phyloP scores from a whole-genome alignment of 2,797 vertebrate genomes.

The Tachyglossus aculeatus region DNA sequence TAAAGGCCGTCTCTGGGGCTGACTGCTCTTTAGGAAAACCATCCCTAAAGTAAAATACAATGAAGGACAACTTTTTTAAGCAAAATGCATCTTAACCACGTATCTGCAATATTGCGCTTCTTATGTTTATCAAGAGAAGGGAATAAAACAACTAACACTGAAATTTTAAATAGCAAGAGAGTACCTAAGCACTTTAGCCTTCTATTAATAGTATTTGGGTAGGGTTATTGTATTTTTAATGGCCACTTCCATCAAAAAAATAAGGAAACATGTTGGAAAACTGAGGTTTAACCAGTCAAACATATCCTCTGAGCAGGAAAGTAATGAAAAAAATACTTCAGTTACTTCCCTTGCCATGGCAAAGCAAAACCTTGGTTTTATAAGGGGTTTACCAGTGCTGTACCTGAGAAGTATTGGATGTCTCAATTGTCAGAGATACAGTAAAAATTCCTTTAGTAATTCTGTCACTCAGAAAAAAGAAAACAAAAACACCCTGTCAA shows the following conservation, averaged over 20 bases:
- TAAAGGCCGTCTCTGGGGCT: too few species aligned
- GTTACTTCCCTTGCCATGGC: neutral
- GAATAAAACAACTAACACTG: neutral
- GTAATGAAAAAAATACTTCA: neutral
- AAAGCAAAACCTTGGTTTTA: neutral
- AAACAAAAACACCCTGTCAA: conserved; percentile 39
- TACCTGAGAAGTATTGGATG: too few species aligned
- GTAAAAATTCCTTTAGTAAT: conserved; percentile 38
- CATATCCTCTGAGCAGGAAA: neutral
- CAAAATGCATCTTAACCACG: neutral
- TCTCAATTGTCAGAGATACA: conserved; percentile 33
- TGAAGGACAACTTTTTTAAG: neutral
- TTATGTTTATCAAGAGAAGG: neutral
- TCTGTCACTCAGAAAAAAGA: conserved; percentile 44
- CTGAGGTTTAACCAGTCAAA: neutral
- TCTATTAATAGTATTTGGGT: neutral
- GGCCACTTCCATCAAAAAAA: neutral
- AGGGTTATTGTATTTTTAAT: neutral
- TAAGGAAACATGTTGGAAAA: neutral
- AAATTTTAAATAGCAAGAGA: neutral
- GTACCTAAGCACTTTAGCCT: too few species aligned
- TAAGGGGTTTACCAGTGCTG: too few species aligned
- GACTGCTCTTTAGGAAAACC: too few species aligned
- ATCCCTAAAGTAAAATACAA: neutral
- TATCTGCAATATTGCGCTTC: neutral